Evolutionary conservation across 1,140 invertebrate species (phyloP), one percentile per base, ranked within the genome.

Genomic region (Dinothrombium tinctorium): DNA sequence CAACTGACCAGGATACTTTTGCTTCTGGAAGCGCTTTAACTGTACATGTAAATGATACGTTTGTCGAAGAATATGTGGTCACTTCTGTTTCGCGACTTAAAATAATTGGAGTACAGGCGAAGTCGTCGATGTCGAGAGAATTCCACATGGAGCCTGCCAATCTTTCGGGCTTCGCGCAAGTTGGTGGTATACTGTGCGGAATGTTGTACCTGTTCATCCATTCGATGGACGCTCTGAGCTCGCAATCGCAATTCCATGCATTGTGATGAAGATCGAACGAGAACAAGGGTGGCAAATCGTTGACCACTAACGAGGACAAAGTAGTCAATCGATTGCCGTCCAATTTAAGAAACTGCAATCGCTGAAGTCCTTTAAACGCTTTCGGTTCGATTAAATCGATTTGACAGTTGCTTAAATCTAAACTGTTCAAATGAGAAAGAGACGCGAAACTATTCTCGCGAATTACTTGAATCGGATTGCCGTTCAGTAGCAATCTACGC

Each of bases 391-490:
- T 64, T 29, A 68, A 69, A 52, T 72, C 67, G 14, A 87, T 65
- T 50, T 76, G 70, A 54, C 80, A 80, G 49, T 74, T 66, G 1
- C 77, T 80, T 33, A 89, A 55, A 58, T 86, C 81, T 26, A 87
- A 24, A 20, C 9, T 4, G 4, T 41, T 45, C 15, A 83, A 58
- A 52, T 76, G 69, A 2, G 68, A 67, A 38, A 78, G 62, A 32
- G 63, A 52, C 2, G 59, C 49, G 52, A 82, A 81, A 11, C 76
- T 70, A 44, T 74, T 69, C 49, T 72, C 68, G 33, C 60, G 57
- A 23, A 83, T 59, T 42, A 65, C 62, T 37, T 65, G 58, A 36
- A 82, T 75, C 2, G 73, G 72, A 58, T 81, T 82, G 5, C 69
- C 68, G 46, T 60, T 69, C 3, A 82, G 60, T 51, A 69, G 67